These are phyloP conservation scores for Taeniopygia guttata DNA, from an alignment of 2,797 vertebrate genomes.

Conservation along the genomic window DNA sequence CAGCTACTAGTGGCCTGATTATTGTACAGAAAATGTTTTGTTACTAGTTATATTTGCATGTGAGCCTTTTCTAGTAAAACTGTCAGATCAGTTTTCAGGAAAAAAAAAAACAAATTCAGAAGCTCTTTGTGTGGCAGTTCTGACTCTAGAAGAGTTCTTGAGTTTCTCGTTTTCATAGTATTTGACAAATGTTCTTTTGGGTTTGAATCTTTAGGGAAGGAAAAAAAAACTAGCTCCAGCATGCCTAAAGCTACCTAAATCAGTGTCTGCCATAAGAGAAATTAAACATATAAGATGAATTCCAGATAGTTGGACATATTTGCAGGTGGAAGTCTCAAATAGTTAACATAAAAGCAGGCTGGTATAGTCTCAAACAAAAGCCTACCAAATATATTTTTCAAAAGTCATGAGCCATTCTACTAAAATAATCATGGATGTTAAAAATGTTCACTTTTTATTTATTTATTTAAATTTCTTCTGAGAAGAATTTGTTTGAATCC, in stretches of 20 bases:
- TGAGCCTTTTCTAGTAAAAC: background rate
- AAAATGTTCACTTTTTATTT: background rate
- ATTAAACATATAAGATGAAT: background rate
- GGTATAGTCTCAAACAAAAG: background rate
- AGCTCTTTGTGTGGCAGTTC: background rate
- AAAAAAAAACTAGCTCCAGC: background rate
- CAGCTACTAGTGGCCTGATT: background rate
- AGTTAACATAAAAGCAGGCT: background rate
- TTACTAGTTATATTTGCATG: background rate
- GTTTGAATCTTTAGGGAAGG: background rate
- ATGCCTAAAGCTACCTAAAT: background rate
- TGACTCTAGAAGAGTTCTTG: background rate
- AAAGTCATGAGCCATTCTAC: background rate
- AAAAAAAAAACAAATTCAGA: background rate
- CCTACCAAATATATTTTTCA: background rate
- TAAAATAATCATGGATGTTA: background rate
- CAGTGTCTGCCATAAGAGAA: background rate
- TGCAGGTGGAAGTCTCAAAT: background rate
- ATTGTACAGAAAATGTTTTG: background rate
- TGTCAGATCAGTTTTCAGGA: background rate
- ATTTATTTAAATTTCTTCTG: background rate
- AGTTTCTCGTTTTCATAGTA: background rate
- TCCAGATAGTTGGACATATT: background rate
- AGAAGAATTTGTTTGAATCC: background rate
- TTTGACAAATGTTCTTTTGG: background rate